Evolutionary conservation across 2,113 vertebrate species (phyloP).

Genomic region (Sinosuthora webbiana): DNA sequence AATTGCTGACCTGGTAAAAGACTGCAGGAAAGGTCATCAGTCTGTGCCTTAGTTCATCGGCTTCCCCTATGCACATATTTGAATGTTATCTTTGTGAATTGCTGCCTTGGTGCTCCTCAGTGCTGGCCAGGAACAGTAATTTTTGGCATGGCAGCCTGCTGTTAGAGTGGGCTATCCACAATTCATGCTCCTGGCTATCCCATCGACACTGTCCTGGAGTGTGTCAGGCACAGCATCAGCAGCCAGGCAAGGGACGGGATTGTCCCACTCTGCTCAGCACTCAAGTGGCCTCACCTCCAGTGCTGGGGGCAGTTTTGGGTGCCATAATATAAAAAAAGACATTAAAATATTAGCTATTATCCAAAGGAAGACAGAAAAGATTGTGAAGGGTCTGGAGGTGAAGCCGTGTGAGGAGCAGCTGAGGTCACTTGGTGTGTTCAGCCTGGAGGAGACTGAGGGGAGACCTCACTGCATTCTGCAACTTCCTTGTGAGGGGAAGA

Average conservation of each 20-base stretch:
- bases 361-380: not conserved
- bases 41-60: not conserved
- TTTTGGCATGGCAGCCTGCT: not conserved
- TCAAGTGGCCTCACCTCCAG: accelerated
- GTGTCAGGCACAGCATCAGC: accelerated
- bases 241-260: not conserved
- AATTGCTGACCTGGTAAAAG: slow-evolving; percentile 25
- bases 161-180: not conserved
- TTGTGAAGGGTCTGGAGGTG: not conserved
- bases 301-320: not conserved
- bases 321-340: not conserved
- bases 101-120: not conserved
- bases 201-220: not conserved
- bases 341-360: accelerated
- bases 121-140: not conserved
- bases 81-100: not conserved
- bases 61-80: not conserved
- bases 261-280: accelerated
- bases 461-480: accelerated
- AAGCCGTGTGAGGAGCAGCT: accelerated
- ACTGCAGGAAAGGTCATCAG: not conserved
- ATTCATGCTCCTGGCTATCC: accelerated
- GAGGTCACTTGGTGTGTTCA: not conserved
- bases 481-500: accelerated
- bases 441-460: not conserved